Evolutionary conservation across 2,797 vertebrate genomes (phyloP).

Genomic region (Scyliorhinus canicula): DNA sequence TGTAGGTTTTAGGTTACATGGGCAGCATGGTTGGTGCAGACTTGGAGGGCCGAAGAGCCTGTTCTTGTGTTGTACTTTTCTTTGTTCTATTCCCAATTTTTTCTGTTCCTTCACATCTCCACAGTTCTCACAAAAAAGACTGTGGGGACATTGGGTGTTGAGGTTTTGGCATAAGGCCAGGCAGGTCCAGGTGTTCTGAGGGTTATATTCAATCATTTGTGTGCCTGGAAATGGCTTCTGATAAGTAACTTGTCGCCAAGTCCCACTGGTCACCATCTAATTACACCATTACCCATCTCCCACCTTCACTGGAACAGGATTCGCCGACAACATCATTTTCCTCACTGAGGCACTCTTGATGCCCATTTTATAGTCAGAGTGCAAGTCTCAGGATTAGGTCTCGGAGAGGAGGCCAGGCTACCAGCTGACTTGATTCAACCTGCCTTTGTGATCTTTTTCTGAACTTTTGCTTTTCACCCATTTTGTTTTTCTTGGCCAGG

Average conservation of each 20-base stretch:
- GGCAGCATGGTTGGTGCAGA: too few species aligned
- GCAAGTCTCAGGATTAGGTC: background rate
- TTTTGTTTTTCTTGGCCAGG: too few species aligned
- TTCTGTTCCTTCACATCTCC: background rate
- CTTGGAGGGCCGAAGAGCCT: too few species aligned
- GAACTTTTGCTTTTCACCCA: background rate
- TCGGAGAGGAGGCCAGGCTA: background rate
- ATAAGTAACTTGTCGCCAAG: background rate
- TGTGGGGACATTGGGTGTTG: background rate
- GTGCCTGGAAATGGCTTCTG: background rate
- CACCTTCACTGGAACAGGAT: background rate
- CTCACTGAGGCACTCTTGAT: background rate
- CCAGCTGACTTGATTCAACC: background rate
- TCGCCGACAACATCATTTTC: background rate
- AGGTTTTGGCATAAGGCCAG: background rate
- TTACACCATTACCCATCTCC: background rate
- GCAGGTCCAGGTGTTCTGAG: background rate
- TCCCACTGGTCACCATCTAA: background rate
- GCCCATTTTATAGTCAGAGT: background rate
- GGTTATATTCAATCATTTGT: background rate
- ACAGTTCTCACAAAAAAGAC: background rate
- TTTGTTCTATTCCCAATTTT: background rate
- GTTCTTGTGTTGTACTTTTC: too few species aligned
- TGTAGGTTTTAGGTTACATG: too few species aligned
- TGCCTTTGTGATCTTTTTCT: background rate